Percentiles rank a stretch among this genome's conserved stretches.
Evolutionary conservation across 2,797 vertebrate species (phyloP).

Genomic region (Amphiprion clarkii): DNA sequence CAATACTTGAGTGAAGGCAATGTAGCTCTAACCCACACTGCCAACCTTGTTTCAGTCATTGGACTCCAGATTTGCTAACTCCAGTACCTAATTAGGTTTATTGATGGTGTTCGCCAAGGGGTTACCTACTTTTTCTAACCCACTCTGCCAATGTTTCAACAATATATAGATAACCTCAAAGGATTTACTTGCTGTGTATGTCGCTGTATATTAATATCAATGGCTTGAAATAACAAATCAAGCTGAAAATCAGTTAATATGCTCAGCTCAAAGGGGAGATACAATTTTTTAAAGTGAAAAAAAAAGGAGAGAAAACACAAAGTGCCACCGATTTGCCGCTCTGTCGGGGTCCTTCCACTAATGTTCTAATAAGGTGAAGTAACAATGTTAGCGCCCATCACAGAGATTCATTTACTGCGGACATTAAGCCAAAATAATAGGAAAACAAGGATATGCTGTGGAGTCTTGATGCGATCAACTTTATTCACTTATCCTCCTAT

Average conservation of each 20-base stretch:
- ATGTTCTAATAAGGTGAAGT: conserved; percentile 38
- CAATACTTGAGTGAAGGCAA: background rate
- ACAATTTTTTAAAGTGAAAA: background rate
- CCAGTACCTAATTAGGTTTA: background rate
- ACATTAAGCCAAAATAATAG: conserved; percentile 38
- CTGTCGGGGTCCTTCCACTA: conserved; percentile 12
- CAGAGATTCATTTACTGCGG: conserved; percentile 35
- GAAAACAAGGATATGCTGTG: conserved; percentile 27
- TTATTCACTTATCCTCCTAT: conserved; percentile 46
- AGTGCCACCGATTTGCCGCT: background rate
- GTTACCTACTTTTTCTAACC: background rate
- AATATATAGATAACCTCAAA: background rate
- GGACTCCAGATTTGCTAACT: background rate
- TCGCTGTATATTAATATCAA: background rate
- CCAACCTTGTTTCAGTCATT: background rate
- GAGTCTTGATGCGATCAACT: conserved; percentile 43
- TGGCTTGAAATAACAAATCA: background rate
- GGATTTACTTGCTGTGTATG: background rate
- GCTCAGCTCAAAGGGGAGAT: background rate
- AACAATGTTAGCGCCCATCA: conserved; percentile 34
- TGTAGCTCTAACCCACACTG: background rate
- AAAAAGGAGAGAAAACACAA: background rate
- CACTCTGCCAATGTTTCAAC: background rate
- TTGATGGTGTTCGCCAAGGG: background rate
- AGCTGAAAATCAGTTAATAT: background rate